A percentile compares a stretch with the other conserved stretches of the same genome.
These are phyloP conservation scores for Ferdinandea cuprea DNA, from an alignment of 2,888 invertebrate genomes.

Conservation along the genomic window DNA sequence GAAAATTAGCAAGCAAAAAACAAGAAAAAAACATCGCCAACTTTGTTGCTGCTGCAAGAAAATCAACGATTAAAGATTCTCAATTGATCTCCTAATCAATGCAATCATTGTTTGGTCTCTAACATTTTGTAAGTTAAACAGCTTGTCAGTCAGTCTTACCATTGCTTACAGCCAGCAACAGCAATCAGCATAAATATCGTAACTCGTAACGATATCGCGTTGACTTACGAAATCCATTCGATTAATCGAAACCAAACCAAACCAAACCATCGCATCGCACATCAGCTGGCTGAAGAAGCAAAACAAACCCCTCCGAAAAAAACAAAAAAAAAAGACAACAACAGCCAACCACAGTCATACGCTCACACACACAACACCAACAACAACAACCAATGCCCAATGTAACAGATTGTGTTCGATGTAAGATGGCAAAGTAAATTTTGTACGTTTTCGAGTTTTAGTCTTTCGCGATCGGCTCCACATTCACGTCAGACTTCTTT, in stretches of 20 bases:
- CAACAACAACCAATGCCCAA: too few relatives aligned
- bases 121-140: constrained; percentile 33
- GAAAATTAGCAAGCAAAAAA: constrained; percentile 51
- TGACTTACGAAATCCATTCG: constrained; percentile 57
- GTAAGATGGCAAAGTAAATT: constrained; percentile 63
- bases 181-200: constrained; percentile 34
- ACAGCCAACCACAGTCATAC: constrained; percentile 9
- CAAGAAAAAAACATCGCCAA: too few relatives aligned
- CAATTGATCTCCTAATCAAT: constrained; percentile 64
- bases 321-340: neutral
- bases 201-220: constrained; percentile 59
- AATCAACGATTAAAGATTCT: constrained; percentile 32
- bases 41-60: neutral
- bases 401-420: constrained; percentile 72
- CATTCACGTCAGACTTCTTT: constrained; percentile 82
- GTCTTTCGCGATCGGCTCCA: constrained; percentile 74
- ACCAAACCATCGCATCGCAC: constrained; percentile 5
- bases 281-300: constrained; percentile 52
- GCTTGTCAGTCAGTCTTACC: constrained; percentile 38
- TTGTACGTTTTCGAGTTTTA: constrained; percentile 71
- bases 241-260: neutral
- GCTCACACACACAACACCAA: constrained; percentile 30
- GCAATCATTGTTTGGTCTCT: constrained; percentile 55
- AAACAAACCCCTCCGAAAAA: constrained; percentile 63
- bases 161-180: constrained; percentile 22